A percentile compares a stretch with the other conserved stretches of the same genome.
Evolutionary conservation across 2,797 vertebrate genomes (phyloP).

Genomic region (Notoglanidium macrostoma): DNA sequence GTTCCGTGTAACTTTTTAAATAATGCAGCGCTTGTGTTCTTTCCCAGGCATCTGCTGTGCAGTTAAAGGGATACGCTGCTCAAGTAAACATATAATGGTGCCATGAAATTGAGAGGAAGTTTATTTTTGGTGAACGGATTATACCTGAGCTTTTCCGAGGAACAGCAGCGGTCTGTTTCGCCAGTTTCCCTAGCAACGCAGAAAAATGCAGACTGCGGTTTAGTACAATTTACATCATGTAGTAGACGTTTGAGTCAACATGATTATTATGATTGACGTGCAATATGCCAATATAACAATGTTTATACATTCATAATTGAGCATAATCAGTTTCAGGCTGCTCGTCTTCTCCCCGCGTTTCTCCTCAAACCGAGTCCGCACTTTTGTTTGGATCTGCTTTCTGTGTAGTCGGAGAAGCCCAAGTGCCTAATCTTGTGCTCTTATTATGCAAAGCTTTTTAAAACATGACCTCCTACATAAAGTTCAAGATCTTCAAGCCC

Average conservation of each 20-base stretch:
- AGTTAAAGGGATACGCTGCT: neutral
- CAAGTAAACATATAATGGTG: slow-evolving; percentile 3
- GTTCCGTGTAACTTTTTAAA: neutral
- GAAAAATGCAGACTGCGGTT: slow-evolving; percentile 29
- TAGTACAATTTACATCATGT: slow-evolving; percentile 15
- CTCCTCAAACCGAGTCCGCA: neutral
- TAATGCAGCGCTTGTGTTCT: slow-evolving; percentile 6
- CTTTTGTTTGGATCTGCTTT: neutral
- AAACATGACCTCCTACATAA: no score
- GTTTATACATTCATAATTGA: slow-evolving; percentile 38
- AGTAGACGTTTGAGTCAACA: neutral
- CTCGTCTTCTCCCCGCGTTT: slow-evolving; percentile 3
- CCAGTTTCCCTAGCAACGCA: neutral
- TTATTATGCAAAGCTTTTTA: neutral
- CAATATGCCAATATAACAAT: slow-evolving; percentile 25
- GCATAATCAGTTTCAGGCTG: slow-evolving; percentile 5
- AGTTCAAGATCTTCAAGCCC: neutral
- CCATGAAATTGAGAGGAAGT: slow-evolving; percentile 12
- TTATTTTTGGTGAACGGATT: neutral
- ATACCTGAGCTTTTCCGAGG: neutral
- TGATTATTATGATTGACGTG: slow-evolving; percentile 15
- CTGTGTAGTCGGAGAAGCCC: neutral
- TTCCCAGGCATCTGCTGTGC: neutral
- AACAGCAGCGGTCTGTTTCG: slow-evolving; percentile 24
- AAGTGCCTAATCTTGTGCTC: neutral